These are phyloP conservation scores for Myiotriccus ornatus DNA, from an alignment of 2,797 vertebrate genomes.

Conservation along the genomic window DNA sequence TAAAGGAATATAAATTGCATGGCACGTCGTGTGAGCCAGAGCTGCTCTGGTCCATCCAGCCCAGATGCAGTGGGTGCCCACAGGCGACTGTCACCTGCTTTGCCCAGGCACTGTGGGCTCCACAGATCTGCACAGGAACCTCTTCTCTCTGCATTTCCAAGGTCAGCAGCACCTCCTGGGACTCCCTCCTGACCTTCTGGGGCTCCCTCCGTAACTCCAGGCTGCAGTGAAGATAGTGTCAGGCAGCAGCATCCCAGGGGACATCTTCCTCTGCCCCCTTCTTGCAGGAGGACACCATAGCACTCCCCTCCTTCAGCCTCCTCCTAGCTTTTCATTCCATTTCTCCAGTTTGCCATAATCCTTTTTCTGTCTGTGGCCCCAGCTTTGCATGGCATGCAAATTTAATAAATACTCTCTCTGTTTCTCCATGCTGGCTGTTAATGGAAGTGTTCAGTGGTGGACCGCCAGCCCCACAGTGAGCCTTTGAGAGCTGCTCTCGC, in stretches of 20 bases:
- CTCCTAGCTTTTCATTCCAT: background rate
- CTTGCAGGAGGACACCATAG: rapidly evolving
- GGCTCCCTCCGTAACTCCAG: background rate
- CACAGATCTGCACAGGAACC: rapidly evolving
- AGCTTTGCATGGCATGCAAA: background rate
- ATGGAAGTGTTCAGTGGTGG: background rate
- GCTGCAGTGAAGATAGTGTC: background rate
- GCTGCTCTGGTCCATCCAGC: background rate
- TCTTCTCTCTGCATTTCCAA: background rate
- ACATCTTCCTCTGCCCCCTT: background rate
- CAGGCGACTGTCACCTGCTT: background rate
- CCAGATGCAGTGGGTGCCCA: background rate
- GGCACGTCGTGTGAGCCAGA: rapidly evolving
- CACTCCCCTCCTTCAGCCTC: background rate
- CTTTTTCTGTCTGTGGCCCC: background rate
- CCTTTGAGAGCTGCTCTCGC: background rate
- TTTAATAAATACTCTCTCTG: slow-evolving; percentile 32
- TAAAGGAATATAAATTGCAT: background rate
- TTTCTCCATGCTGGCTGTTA: background rate
- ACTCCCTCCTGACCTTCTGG: background rate
- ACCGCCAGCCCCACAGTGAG: slow-evolving; percentile 27
- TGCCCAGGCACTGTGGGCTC: background rate
- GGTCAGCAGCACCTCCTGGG: background rate
- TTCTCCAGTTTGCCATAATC: slow-evolving; percentile 45
- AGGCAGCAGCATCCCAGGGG: background rate